A percentile compares a stretch with the other conserved stretches of the same genome.
Evolutionary conservation across 2,113 vertebrate species (phyloP).

Genomic region (Plestiodon gilberti): DNA sequence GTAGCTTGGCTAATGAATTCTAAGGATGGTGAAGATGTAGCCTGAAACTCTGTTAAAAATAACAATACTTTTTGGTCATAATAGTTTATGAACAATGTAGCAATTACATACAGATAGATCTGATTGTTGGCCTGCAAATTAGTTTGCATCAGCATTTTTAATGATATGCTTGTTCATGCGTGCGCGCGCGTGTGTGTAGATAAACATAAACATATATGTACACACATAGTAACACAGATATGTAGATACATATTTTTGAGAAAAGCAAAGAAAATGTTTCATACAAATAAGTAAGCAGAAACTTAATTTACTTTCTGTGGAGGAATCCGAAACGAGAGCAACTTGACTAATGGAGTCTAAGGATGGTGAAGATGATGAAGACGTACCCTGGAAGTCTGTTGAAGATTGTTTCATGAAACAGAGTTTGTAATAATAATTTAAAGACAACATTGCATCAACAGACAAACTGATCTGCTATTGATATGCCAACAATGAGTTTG

Average conservation of each 20-base stretch:
- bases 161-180: too few species aligned
- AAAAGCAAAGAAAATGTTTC: conserved; percentile 13
- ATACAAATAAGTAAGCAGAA: not conserved
- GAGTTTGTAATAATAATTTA: not conserved
- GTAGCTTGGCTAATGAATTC: conserved; percentile 23
- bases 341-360: not conserved
- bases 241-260: not conserved
- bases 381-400: not conserved
- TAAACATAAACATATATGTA: too few species aligned
- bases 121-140: too few species aligned
- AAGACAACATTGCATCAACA: too few species aligned
- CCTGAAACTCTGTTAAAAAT: conserved; percentile 47
- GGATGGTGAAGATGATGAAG: not conserved
- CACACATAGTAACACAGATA: too few species aligned
- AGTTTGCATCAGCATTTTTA: too few species aligned
- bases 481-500: not conserved
- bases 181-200: too few species aligned
- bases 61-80: not conserved
- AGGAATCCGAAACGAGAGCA: not conserved
- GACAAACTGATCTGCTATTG: not conserved
- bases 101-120: too few species aligned
- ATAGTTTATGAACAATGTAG: too few species aligned
- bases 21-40: not conserved
- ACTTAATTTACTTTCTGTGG: conserved; percentile 2
- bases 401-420: not conserved